Percentiles rank a stretch among this genome's conserved stretches.
Evolutionary conservation across 2,113 vertebrate genomes (phyloP).

Genomic region (Pagrus major): DNA sequence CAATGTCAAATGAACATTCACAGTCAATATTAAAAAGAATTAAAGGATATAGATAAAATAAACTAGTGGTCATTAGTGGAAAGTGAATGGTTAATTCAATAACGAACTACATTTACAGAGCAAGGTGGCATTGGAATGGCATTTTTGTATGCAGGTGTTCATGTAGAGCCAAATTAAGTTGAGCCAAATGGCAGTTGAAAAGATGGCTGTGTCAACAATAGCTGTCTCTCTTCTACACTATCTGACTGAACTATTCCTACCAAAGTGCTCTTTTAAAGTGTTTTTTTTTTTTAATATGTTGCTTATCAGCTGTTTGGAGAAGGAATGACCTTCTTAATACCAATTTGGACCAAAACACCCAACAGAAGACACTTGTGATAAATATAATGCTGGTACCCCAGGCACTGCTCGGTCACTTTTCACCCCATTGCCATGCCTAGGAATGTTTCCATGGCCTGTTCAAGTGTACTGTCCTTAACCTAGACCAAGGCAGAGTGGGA

Average conservation of each 20-base stretch:
- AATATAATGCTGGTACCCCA: conserved; percentile 26
- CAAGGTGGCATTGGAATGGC: not conserved
- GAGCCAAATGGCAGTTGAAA: not conserved
- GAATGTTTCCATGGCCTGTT: conserved; percentile 21
- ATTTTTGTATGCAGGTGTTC: not conserved
- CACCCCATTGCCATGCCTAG: not conserved
- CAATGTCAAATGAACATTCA: conserved; percentile 12
- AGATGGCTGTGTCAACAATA: not conserved
- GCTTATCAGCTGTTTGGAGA: conserved; percentile 11
- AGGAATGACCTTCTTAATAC: conserved; percentile 11
- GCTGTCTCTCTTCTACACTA: not conserved
- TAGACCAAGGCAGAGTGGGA: conserved; percentile 25
- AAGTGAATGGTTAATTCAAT: not conserved
- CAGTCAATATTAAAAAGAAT: not conserved
- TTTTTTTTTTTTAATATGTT: conserved; percentile 9
- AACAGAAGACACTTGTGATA: conserved; percentile 24
- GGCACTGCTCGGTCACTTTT: not conserved
- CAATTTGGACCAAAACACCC: conserved; percentile 16
- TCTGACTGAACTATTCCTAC: not conserved
- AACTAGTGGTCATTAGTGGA: conserved; percentile 1
- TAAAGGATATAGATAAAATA: not conserved
- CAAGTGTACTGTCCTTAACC: conserved; percentile 19
- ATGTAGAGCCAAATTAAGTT: not conserved
- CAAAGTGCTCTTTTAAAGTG: conserved; percentile 17
- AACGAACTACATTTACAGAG: not conserved